Conservation (phyloP, 2,888 invertebrate genomes). For the Athetis lepigone region DNA sequence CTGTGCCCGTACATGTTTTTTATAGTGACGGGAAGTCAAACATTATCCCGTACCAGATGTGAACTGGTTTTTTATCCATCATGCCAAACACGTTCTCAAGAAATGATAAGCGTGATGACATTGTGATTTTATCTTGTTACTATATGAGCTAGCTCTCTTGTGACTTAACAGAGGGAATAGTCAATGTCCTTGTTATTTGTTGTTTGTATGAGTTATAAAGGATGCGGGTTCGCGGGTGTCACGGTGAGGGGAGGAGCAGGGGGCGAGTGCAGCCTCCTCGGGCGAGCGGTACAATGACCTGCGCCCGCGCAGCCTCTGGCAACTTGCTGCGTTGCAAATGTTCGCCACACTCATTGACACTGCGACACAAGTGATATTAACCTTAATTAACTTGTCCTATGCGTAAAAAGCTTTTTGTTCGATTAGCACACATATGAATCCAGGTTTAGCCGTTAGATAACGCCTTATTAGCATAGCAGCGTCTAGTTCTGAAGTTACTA, state of each 20-base stretch:
- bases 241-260: conserved; percentile 67
- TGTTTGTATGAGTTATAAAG: conserved; percentile 69
- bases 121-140: conserved; percentile 13
- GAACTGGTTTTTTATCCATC: conserved; percentile 17
- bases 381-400: conserved; percentile 69
- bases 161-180: conserved; percentile 23
- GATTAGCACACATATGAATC: conserved; percentile 33
- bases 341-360: conserved; percentile 76
- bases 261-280: conserved; percentile 80
- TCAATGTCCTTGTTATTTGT: conserved; percentile 59
- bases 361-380: conserved; percentile 64
- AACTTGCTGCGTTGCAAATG: conserved; percentile 76
- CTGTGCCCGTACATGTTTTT: conserved; percentile 9
- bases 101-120: conserved; percentile 15
- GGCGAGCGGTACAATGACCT: conserved; percentile 83
- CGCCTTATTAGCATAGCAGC: conserved; percentile 22
- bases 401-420: conserved; percentile 45
- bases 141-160: conserved; percentile 5
- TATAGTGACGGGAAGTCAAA: conserved; percentile 6
- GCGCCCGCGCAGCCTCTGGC: conserved; percentile 79
- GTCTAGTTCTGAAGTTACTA: neutral
- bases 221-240: conserved; percentile 72
- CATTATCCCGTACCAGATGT: conserved; percentile 4
- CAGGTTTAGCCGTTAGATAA: conserved; percentile 45
- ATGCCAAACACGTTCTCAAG: conserved; percentile 30